phyloP scores from a whole-genome alignment of 2,888 invertebrate species.

The Oligia latruncula region DNA sequence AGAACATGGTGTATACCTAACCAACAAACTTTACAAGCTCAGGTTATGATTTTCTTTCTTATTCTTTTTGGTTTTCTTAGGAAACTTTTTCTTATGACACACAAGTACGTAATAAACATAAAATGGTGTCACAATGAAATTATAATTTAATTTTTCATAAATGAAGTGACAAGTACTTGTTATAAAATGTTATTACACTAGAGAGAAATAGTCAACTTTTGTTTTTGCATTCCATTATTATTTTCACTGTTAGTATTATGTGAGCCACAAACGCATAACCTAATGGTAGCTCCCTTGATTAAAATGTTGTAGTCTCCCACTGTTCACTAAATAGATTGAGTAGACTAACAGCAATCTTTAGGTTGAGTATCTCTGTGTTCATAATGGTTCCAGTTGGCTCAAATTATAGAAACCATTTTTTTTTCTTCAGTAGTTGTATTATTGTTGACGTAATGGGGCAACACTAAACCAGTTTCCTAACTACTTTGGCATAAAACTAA shows the following conservation, averaged over 20 bases:
- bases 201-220: background rate
- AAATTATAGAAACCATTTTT: background rate
- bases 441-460: background rate
- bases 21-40: slow-evolving; percentile 18
- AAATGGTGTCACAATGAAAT: background rate
- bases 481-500: background rate
- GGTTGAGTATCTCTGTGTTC: slow-evolving; percentile 1
- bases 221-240: background rate
- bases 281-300: background rate
- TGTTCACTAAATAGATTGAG: background rate
- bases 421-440: background rate
- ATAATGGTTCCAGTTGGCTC: slow-evolving; percentile 1
- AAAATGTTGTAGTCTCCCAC: background rate
- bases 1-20: background rate
- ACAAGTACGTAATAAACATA: background rate
- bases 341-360: background rate
- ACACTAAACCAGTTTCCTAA: background rate
- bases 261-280: background rate
- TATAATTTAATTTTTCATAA: background rate
- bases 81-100: too few relatives aligned
- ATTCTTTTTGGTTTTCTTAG: background rate
- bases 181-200: background rate
- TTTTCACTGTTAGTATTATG: background rate
- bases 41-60: slow-evolving; percentile 7
- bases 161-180: background rate